Base-by-base conservation (phyloP, 1,140 invertebrate species). In the Halesus radiatus region DNA sequence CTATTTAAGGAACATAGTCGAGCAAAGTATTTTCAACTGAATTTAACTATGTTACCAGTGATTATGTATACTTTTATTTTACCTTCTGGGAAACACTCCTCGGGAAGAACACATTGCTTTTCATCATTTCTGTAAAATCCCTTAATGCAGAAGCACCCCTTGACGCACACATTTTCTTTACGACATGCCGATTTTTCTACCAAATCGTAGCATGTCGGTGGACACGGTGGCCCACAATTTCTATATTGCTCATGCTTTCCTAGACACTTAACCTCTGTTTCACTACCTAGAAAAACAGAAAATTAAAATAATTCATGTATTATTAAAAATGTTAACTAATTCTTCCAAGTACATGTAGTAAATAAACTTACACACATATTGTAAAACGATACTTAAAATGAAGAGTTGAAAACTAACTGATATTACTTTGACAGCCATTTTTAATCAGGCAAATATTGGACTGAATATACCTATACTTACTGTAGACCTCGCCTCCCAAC, bases 161-260 rank as follows among this genome's bases (percentile, higher is more conserved):
- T 54, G 3, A 73, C 68, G 52, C 78, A 79, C 1, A 20, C 45
- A 22, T 50, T n/a, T 56, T 72, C 56, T 75, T 58, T 75, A 10
- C 54, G 53, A 29, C 78, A 79, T 8, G 8, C 26, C 29, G 32
- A 53, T 18, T 60, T 60, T 18, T 74, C 58, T 0, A 37, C 15
- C 18, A 68, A 62, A 66, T 79, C 64, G 8, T 60, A 50, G 37
- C 78, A 79, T 18, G 53, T 73, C 13, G 26, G 52, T 16, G 66
- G 78, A 73, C 78, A 79, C 10, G 66, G 52, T 15, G 78, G 50
- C 20, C 78, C 78, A 60, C 78, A 79, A 16, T 7, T 16, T 52
- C 58, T 64, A 13, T 37, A 75, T 13, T 64, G 45, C 58, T 66
- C 62, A 66, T 60, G 56, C 18, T 77, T 66, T 45, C 62, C 60